Base-by-base conservation (phyloP, 2,113 vertebrate species). In the Oryzias javanicus region DNA sequence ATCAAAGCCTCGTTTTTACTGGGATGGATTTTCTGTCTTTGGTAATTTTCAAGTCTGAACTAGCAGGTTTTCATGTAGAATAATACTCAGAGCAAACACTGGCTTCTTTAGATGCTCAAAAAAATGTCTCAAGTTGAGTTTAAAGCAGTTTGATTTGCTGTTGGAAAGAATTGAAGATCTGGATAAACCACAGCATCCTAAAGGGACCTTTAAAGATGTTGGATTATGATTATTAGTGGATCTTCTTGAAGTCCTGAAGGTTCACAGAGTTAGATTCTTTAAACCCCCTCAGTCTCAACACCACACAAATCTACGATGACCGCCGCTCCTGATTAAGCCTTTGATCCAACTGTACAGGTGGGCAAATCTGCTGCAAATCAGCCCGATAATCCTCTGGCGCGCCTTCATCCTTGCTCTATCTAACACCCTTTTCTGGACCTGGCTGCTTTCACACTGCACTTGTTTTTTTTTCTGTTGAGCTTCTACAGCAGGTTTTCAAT, bases 351-450 rank as follows among this genome's bases (percentile, higher is more conserved):
- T 69, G 74, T 69, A 53, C 1, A n/a, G 54, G 44, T 71, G 77
- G 27, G 48, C 42, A 78, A 67, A 74, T 78, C 78, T 60, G 73
- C 62, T 61, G 78, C 76, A 83, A 81, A 85, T 81, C 76, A 70
- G 57, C 52, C 59, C 5, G 49, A 75, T 81, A 69, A 83, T 81
- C 79, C 62, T 58, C 65, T 42, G 62, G 49, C 66, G 55, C 17
- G 51, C 29, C 54, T 67, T 49, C 66, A 76, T 29, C 27, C 55
- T 29, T 49, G 48, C 63, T 19, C n/a, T 60, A 52, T 62, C 7
- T 10, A 47, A 18, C 46, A 47, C n/a, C 6, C 16, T n/a, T 18
- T 47, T n/a, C 46, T 47, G 46, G n/a, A 49, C 47, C 49, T 19
- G 49, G 70, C 42, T 51, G 15, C 40, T 25, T 58, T 42, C 2